These are phyloP conservation scores for Phenganax marumi DNA, from an alignment of 92 coral and sea anemone species.

Conservation along the genomic window DNA sequence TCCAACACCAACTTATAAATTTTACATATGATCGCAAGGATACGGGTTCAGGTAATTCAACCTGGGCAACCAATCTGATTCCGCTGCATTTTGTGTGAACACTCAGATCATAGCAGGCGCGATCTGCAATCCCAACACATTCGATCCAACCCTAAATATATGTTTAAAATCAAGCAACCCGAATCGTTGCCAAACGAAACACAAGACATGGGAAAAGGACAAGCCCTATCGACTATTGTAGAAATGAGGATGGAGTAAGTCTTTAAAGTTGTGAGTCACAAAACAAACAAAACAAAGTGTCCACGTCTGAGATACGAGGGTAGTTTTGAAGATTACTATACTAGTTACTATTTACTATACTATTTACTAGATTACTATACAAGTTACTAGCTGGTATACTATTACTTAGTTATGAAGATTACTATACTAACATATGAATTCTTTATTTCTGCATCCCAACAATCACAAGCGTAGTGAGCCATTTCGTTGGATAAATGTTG, in stretches of 20 bases:
- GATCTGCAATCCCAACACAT: slow-evolving; percentile 94
- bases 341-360: too few relatives aligned
- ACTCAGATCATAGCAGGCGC: slow-evolving; percentile 88
- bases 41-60: slow-evolving; percentile 93
- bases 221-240: neutral
- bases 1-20: too few relatives aligned
- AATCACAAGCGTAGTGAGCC: slow-evolving; percentile 99
- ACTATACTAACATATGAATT: slow-evolving; percentile 79
- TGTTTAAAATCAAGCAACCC: too few relatives aligned
- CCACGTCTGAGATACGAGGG: too few relatives aligned
- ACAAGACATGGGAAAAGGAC: too few relatives aligned
- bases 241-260: too few relatives aligned
- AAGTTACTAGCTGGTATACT: too few relatives aligned
- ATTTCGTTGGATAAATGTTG: slow-evolving; percentile 98
- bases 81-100: slow-evolving; percentile 95
- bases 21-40: slow-evolving; percentile 45
- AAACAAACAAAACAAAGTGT: too few relatives aligned
- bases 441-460: slow-evolving; percentile 97
- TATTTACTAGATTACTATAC: too few relatives aligned
- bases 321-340: neutral
- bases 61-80: slow-evolving; percentile 88
- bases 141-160: slow-evolving; percentile 91
- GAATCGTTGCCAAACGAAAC: too few relatives aligned
- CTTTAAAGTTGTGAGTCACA: too few relatives aligned
- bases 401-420: too few relatives aligned